A percentile compares a stretch with the other conserved stretches of the same genome.
phyloP scores from a whole-genome alignment of 2,888 invertebrate species.

The Xanthia togata region DNA sequence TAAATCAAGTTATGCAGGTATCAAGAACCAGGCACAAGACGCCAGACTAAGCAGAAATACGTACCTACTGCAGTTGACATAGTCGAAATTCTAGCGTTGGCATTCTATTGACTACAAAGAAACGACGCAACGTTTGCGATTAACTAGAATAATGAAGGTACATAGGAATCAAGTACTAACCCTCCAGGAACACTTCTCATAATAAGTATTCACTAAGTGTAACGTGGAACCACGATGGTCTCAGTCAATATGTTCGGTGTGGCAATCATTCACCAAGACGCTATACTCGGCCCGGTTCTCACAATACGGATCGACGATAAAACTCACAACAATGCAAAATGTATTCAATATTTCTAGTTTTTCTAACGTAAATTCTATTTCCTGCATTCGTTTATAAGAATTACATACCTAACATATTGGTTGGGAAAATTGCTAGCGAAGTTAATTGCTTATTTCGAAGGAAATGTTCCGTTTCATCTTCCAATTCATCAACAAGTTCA shows the following conservation, averaged over 20 bases:
- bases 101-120: conserved; percentile 24
- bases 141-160: neutral
- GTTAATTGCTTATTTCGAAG: neutral
- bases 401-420: neutral
- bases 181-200: conserved; percentile 43
- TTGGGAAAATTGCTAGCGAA: neutral
- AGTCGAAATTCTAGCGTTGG: conserved; percentile 33
- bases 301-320: conserved; percentile 35
- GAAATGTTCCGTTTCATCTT: neutral
- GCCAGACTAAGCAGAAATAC: neutral
- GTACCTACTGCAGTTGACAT: conserved; percentile 22
- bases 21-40: neutral
- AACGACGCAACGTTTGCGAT: neutral
- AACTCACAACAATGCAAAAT: conserved; percentile 22
- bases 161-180: neutral
- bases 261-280: conserved; percentile 56
- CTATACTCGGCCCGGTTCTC: conserved; percentile 56
- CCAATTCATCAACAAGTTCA: neutral
- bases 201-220: conserved; percentile 46
- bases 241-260: conserved; percentile 62
- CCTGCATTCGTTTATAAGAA: conserved; percentile 11
- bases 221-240: conserved; percentile 56
- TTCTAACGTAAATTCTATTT: conserved; percentile 39
- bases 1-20: conserved; percentile 40
- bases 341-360: conserved; percentile 23